These are phyloP conservation scores for Lycaon pictus DNA, from an alignment of 2,113 vertebrate species.

Conservation along the genomic window DNA sequence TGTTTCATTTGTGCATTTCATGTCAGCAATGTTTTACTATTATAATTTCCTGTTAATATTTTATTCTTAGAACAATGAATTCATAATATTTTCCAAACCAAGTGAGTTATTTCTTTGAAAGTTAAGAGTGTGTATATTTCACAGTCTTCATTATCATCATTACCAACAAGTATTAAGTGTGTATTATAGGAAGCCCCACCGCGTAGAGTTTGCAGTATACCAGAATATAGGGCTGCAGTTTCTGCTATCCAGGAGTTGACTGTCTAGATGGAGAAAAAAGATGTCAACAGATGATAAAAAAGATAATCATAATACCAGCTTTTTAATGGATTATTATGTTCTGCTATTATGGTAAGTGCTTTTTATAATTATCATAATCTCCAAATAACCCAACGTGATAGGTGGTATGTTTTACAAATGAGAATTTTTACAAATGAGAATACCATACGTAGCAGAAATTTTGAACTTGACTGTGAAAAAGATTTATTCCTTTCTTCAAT, in stretches of 20 bases:
- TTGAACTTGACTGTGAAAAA: neutral
- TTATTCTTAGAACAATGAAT: neutral
- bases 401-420: neutral
- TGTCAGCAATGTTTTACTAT: conserved; percentile 29
- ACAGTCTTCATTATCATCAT: neutral
- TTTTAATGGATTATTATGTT: neutral
- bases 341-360: neutral
- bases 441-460: neutral
- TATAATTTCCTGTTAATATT: conserved; percentile 48
- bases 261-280: neutral
- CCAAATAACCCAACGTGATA: neutral
- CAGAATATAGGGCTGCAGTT: neutral
- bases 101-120: conserved; percentile 39
- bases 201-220: neutral
- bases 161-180: neutral
- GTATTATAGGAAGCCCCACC: neutral
- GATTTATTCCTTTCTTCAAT: neutral
- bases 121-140: neutral
- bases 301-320: neutral
- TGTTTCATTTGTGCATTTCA: conserved; percentile 20
- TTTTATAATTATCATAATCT: neutral
- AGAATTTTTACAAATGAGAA: conserved; percentile 42
- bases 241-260: neutral
- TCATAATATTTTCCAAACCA: conserved; percentile 26
- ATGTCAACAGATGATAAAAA: neutral